phyloP scores from a whole-genome alignment of 2,888 invertebrate species.

The Trachelus stipa region DNA sequence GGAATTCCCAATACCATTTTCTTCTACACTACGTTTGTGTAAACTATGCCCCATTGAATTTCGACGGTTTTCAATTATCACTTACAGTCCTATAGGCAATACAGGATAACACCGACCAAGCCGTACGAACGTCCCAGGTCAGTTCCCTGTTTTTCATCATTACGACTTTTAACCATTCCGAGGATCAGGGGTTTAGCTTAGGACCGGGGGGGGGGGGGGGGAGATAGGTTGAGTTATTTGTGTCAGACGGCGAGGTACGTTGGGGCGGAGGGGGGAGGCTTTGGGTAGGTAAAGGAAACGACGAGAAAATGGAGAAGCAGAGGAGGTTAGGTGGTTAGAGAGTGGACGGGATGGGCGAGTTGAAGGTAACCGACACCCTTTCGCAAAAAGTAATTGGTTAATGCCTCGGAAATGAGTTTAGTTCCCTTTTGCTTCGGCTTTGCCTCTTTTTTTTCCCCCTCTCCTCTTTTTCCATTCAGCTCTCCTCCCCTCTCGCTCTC shows the following conservation, averaged over 20 bases:
- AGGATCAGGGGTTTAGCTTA: constrained; percentile 36
- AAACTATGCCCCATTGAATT: no score
- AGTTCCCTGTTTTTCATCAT: constrained; percentile 47
- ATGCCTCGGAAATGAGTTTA: constrained; percentile 66
- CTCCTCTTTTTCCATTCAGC: constrained; percentile 19
- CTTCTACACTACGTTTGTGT: no score
- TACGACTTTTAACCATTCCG: constrained; percentile 32
- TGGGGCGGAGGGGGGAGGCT: no score
- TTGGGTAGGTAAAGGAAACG: constrained; percentile 14
- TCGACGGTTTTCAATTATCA: no score
- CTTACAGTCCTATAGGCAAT: no score
- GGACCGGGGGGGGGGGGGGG: constrained; percentile 37
- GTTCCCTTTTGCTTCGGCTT: constrained; percentile 56
- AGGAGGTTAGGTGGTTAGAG: constrained; percentile 19
- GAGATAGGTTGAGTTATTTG: constrained; percentile 15
- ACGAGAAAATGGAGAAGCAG: constrained; percentile 26
- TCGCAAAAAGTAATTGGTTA: constrained; percentile 66
- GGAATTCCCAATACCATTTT: no score
- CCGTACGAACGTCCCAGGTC: background rate
- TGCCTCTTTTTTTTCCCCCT: constrained; percentile 32
- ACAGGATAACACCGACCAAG: background rate
- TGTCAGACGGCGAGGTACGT: no score
- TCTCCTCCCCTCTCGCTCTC: constrained; percentile 28
- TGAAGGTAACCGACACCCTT: constrained; percentile 63
- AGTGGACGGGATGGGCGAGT: constrained; percentile 37